Evolutionary conservation across 1,140 invertebrate species (phyloP).

Genomic region (Hyphantria cunea): DNA sequence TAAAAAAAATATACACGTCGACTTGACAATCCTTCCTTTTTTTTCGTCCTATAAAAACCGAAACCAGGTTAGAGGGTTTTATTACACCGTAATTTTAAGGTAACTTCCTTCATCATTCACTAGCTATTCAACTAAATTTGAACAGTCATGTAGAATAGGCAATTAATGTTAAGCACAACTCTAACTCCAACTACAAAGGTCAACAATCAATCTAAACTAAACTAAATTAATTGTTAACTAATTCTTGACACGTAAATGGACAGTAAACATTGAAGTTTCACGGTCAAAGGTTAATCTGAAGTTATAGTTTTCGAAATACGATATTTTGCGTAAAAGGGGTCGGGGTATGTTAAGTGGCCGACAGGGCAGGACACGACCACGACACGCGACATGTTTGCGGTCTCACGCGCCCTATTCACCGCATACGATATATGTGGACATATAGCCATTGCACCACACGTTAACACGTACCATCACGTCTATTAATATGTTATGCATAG

Average conservation of each 20-base stretch:
- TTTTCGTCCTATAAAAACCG: too few relatives aligned
- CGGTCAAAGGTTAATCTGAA: constrained; percentile 12
- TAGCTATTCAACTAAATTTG: too few relatives aligned
- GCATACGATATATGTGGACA: not conserved
- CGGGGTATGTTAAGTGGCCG: constrained; percentile 29
- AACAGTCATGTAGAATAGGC: too few relatives aligned
- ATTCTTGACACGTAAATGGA: constrained; percentile 15
- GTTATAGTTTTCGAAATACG: constrained; percentile 25
- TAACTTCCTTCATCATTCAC: too few relatives aligned
- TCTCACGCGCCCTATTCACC: constrained; percentile 28
- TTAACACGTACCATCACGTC: constrained; percentile 3
- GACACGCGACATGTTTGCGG: constrained; percentile 37
- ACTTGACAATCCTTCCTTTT: too few relatives aligned
- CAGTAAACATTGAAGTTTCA: constrained; percentile 10
- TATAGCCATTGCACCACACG: constrained; percentile 7
- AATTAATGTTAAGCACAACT: too few relatives aligned
- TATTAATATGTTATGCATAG: too few relatives aligned
- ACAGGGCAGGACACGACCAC: constrained; percentile 28
- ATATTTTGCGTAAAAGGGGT: constrained; percentile 30
- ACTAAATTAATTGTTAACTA: not conserved
- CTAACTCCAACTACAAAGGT: constrained; percentile 3
- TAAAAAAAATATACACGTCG: too few relatives aligned
- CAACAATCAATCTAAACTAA: constrained; percentile 2
- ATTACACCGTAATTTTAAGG: too few relatives aligned
- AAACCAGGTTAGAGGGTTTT: too few relatives aligned